A percentile compares a stretch with the other conserved stretches of the same genome.
Conservation (phyloP, 92 coral and sea anemone genomes). For the Parazoanthus atlanticus region DNA sequence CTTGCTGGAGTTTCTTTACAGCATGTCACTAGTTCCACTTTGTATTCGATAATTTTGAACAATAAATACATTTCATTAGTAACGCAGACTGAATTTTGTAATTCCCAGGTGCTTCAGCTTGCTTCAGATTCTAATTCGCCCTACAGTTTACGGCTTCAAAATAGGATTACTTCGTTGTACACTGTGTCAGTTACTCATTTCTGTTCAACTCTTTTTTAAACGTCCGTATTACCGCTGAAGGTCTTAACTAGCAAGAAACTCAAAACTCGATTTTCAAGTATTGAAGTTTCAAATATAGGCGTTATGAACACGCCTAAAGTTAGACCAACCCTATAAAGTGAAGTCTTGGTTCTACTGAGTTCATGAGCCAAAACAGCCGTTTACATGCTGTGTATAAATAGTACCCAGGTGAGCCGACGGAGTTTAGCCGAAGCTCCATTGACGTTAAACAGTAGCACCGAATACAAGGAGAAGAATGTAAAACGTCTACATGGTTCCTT, state of each 20-base stretch:
- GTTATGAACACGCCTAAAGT: background rate
- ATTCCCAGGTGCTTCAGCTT: background rate
- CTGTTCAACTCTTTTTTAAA: background rate
- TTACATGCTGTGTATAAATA: background rate
- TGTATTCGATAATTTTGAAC: background rate
- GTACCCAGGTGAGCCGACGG: no score
- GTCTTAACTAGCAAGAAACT: background rate
- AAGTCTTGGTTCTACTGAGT: background rate
- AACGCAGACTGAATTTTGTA: background rate
- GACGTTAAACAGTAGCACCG: background rate
- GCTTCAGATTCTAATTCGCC: background rate
- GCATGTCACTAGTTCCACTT: background rate
- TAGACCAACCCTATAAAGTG: no score
- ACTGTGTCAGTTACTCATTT: background rate
- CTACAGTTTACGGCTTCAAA: no score
- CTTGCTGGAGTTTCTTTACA: background rate
- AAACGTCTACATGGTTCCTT: background rate
- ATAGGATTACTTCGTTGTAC: background rate
- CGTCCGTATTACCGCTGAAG: background rate
- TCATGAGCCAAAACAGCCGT: background rate
- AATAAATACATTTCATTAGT: no score
- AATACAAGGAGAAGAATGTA: background rate
- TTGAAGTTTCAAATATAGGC: background rate
- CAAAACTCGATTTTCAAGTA: no score
- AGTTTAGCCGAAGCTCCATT: no score